Evolutionary conservation across 1,140 invertebrate species (phyloP).

Genomic region (Drosophila bocki): DNA sequence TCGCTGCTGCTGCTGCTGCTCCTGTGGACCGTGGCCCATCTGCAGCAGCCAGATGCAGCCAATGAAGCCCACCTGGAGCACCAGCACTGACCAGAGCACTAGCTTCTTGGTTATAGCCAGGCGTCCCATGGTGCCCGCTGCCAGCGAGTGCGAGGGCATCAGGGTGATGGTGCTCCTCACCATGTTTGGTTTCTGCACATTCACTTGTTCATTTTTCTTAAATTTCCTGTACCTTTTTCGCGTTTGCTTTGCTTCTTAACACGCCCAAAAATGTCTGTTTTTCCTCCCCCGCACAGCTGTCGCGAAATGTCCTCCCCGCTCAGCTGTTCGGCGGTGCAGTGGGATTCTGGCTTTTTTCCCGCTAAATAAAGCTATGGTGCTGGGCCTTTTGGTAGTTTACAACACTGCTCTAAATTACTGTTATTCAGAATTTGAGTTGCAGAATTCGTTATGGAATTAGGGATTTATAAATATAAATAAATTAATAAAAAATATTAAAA

Average conservation of each 20-base stretch:
- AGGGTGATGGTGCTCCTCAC: conserved; percentile 34
- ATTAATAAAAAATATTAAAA: no score
- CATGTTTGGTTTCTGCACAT: conserved; percentile 38
- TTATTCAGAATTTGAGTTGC: neutral
- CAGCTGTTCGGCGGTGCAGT: conserved; percentile 31
- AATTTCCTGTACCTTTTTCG: conserved; percentile 11
- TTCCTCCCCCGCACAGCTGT: conserved; percentile 61
- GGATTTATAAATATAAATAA: neutral
- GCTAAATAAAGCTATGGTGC: conserved; percentile 8
- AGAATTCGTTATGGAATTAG: neutral
- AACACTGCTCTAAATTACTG: neutral
- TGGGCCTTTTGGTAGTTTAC: neutral
- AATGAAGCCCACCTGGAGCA: conserved; percentile 73
- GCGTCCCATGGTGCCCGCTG: conserved; percentile 28
- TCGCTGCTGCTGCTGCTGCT: conserved; percentile 27
- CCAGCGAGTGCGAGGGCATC: conserved; percentile 7
- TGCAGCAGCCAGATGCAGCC: conserved; percentile 76
- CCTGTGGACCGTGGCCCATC: conserved; percentile 38
- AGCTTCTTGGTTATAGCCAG: conserved; percentile 70
- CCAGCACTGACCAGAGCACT: conserved; percentile 71
- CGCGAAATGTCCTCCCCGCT: conserved; percentile 11
- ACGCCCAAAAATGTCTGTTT: conserved; percentile 62
- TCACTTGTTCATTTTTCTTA: conserved; percentile 23
- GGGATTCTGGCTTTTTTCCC: neutral
- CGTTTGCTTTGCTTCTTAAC: conserved; percentile 44